A percentile compares a stretch with the other conserved stretches of the same genome.
phyloP scores from a whole-genome alignment of 1,140 invertebrate species.

The Eulimnadia texana region DNA sequence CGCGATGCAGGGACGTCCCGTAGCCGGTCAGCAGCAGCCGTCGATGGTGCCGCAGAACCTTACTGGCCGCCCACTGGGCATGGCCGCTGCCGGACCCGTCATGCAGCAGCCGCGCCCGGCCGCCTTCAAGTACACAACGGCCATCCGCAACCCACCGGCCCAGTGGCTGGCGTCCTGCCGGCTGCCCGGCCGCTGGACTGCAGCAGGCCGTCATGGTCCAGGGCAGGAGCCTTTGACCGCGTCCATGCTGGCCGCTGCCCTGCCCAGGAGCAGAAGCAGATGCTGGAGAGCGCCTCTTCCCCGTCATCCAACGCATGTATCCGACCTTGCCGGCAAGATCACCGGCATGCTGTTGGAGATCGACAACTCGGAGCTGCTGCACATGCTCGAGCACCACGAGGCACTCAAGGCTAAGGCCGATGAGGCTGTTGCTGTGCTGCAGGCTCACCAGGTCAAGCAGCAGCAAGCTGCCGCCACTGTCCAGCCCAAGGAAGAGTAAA shows the following conservation, averaged over 20 bases:
- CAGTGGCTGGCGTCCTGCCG: constrained; percentile 19
- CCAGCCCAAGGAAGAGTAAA: constrained; percentile 16
- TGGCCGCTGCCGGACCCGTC: constrained; percentile 5
- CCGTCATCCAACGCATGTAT: constrained; percentile 83
- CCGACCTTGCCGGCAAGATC: constrained; percentile 87
- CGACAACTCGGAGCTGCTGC: constrained; percentile 93
- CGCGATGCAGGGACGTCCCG: constrained; percentile 12
- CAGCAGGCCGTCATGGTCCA: constrained; percentile 30
- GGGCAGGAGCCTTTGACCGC: constrained; percentile 92
- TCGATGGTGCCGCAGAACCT: constrained; percentile 17
- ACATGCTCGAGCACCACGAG: constrained; percentile 95
- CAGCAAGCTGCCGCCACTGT: constrained; percentile 35
- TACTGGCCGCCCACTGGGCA: constrained; percentile 2
- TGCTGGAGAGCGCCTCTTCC: constrained; percentile 94
- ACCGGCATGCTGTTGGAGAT: constrained; percentile 99
- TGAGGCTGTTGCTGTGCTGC: constrained; percentile 90
- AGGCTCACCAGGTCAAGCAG: constrained; percentile 91
- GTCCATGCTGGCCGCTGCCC: constrained; percentile 87
- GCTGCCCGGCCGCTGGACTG: constrained; percentile 21
- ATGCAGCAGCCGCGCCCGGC: constrained; percentile 29
- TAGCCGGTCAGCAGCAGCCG: constrained; percentile 18
- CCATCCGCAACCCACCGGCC: constrained; percentile 33
- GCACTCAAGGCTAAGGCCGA: constrained; percentile 93
- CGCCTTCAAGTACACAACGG: constrained; percentile 65
- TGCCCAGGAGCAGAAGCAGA: constrained; percentile 96